Conservation (phyloP, 2,113 vertebrate genomes). For the Turnix velox region DNA sequence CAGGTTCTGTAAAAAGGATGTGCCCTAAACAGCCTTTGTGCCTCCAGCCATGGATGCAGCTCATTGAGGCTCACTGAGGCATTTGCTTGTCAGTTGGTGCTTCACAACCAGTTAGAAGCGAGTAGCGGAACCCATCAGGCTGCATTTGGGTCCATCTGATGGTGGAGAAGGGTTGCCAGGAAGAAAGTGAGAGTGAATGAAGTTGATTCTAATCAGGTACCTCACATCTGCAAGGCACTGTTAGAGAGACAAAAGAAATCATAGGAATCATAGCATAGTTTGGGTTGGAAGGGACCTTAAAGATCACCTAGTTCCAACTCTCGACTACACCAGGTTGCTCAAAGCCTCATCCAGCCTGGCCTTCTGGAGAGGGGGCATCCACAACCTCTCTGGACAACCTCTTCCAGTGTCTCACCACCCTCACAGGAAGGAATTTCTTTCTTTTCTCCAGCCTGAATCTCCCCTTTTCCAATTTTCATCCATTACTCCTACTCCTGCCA, state of each 20-base stretch:
- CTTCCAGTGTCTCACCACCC: too few relatives aligned
- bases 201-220: neutral
- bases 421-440: too few relatives aligned
- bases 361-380: too few relatives aligned
- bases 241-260: neutral
- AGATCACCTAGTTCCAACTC: too few relatives aligned
- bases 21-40: neutral
- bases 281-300: too few relatives aligned
- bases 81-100: neutral
- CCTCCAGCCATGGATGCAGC: neutral
- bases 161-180: neutral
- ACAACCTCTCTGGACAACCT: too few relatives aligned
- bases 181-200: neutral
- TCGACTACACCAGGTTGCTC: too few relatives aligned
- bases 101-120: neutral
- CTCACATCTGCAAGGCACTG: neutral
- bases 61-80: neutral
- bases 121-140: neutral
- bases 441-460: too few relatives aligned
- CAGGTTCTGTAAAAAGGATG: neutral
- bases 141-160: rapidly evolving
- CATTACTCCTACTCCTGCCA: too few relatives aligned
- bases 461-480: too few relatives aligned
- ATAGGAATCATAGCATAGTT: too few relatives aligned
- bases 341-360: too few relatives aligned